A percentile compares a stretch with the other conserved stretches of the same genome.
Conservation (phyloP, 2,797 vertebrate genomes). For the Saxicola maurus region DNA sequence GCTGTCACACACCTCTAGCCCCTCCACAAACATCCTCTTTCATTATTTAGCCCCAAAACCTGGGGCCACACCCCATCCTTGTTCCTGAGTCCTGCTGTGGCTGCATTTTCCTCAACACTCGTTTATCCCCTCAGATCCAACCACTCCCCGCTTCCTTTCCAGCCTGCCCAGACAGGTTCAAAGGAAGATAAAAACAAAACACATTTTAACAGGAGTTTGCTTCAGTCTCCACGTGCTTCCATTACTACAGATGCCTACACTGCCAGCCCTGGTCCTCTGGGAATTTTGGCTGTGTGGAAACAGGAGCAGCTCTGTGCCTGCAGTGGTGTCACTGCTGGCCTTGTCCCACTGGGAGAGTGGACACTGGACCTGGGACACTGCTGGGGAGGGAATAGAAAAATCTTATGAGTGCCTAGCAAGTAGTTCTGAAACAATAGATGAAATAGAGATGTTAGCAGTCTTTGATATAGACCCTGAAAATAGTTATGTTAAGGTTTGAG, state of each 20-base stretch:
- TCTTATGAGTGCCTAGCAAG: too few species aligned
- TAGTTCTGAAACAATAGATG: too few species aligned
- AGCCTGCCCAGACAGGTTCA: neutral
- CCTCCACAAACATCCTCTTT: neutral
- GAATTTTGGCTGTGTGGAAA: neutral
- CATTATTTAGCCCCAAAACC: neutral
- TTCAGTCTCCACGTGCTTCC: neutral
- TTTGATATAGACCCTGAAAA: too few species aligned
- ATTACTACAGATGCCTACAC: rapidly evolving
- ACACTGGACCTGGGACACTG: neutral
- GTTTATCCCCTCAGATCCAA: neutral
- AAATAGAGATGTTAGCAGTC: too few species aligned
- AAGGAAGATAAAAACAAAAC: neutral
- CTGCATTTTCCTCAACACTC: neutral
- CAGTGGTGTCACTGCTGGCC: neutral
- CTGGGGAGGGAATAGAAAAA: too few species aligned
- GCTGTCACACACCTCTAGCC: neutral
- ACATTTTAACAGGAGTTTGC: neutral
- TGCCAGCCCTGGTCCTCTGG: neutral
- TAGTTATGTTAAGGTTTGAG: too few species aligned
- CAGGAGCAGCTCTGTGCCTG: rapidly evolving
- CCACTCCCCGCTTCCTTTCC: neutral
- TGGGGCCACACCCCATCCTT: neutral
- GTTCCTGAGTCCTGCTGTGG: neutral
- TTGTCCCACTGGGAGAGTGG: rapidly evolving